Percentiles rank a stretch among this genome's conserved stretches.
phyloP scores from a whole-genome alignment of 2,113 vertebrate genomes.

The Coracopsis vasa region DNA sequence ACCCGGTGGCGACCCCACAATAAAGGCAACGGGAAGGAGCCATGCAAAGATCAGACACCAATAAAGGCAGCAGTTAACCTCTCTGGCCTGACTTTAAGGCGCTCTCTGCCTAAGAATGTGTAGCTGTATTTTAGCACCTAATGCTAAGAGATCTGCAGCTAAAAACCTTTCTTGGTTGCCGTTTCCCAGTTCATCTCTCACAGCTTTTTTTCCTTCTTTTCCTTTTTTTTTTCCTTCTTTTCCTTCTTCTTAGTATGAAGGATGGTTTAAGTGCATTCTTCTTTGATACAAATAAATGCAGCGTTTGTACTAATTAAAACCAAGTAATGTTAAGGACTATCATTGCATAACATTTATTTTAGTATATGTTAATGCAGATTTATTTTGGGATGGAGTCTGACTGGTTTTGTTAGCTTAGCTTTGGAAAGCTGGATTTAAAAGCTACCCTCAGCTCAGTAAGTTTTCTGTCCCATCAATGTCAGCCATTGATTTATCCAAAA shows the following conservation, averaged over 20 bases:
- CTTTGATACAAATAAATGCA: not conserved
- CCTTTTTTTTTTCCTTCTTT: not conserved
- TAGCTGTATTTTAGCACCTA: not conserved
- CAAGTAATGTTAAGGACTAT: fast-evolving
- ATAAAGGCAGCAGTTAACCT: slow-evolving; percentile 37
- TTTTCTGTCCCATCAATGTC: slow-evolving; percentile 57
- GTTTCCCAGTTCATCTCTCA: not conserved
- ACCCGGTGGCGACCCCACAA: slow-evolving; percentile 32
- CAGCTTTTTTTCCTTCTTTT: not conserved
- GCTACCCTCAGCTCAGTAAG: slow-evolving; percentile 23
- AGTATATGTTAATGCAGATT: not conserved
- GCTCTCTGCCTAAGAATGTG: not conserved
- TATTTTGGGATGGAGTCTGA: not conserved
- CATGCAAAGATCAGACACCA: not conserved
- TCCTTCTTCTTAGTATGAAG: not conserved
- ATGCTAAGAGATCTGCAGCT: not conserved
- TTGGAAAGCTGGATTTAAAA: slow-evolving; percentile 54
- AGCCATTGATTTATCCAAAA: slow-evolving; percentile 54
- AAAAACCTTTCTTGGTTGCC: not conserved
- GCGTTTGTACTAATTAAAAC: not conserved
- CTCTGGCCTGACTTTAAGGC: not conserved
- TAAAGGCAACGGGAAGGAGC: slow-evolving; percentile 10
- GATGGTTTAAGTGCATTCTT: not conserved
- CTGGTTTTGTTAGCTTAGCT: not conserved
- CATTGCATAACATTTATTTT: not conserved